phyloP scores from a whole-genome alignment of 2,113 vertebrate species.

The Pedionomus torquatus region DNA sequence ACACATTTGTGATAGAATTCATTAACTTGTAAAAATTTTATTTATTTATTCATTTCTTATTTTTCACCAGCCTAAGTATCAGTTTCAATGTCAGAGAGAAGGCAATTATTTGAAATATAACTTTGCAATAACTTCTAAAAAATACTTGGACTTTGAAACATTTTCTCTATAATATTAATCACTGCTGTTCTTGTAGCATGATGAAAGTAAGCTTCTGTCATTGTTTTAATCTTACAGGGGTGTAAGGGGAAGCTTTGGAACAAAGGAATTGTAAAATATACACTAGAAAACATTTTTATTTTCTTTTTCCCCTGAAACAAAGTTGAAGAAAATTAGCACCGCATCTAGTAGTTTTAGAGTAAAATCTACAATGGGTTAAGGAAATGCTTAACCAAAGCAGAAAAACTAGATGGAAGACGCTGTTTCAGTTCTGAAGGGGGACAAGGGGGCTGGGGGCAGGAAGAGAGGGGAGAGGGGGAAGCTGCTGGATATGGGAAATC shows the following conservation, averaged over 20 bases:
- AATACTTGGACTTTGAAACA: not conserved
- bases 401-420: not conserved
- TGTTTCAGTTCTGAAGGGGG: not conserved
- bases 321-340: not conserved
- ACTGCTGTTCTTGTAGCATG: not conserved
- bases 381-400: not conserved
- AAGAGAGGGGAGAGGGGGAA: rapidly evolving
- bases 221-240: not conserved
- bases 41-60: not conserved
- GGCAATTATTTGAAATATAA: not conserved
- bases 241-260: not conserved
- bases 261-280: not conserved
- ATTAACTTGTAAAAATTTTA: not conserved
- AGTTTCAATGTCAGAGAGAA: not conserved
- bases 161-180: conserved; percentile 4
- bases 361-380: not conserved
- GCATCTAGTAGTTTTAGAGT: not conserved
- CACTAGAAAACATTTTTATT: not conserved
- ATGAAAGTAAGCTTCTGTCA: not conserved
- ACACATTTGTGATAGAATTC: not conserved
- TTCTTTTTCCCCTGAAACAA: not conserved
- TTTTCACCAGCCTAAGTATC: not conserved
- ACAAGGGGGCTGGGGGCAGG: too few species aligned
- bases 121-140: not conserved
- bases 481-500: not conserved